Evolutionary conservation across 2,888 invertebrate species (phyloP).

Genomic region (Chloroclysta siterata): DNA sequence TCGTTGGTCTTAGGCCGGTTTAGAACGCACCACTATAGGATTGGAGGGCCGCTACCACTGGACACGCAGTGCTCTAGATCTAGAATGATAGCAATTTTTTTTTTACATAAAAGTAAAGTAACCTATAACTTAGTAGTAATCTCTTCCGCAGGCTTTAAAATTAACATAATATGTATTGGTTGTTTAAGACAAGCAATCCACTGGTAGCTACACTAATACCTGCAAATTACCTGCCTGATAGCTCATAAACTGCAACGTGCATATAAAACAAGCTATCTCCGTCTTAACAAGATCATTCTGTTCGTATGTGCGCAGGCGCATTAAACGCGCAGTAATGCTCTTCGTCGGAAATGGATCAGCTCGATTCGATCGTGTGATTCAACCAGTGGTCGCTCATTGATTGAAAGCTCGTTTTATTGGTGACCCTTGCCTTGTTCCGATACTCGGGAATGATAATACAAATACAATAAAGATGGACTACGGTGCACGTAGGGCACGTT

Average conservation of each 20-base stretch:
- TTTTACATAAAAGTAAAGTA: no score
- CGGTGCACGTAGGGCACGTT: no score
- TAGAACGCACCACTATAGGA: no score
- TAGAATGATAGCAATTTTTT: no score
- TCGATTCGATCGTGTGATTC: slow-evolving; percentile 1
- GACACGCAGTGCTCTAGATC: no score
- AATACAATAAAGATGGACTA: no score
- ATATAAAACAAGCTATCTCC: background rate
- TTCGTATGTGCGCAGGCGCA: background rate
- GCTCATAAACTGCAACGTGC: background rate
- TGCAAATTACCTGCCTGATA: background rate
- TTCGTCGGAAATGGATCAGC: background rate
- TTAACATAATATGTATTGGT: no score
- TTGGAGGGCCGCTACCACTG: no score
- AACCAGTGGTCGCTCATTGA: background rate
- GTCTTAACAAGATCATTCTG: background rate
- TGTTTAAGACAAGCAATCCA: background rate
- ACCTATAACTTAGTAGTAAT: no score
- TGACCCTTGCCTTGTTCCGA: background rate
- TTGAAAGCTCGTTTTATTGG: background rate
- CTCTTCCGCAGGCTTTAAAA: no score
- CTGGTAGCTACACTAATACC: background rate
- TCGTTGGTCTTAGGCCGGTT: no score
- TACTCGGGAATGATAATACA: background rate
- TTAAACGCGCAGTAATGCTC: background rate